Evolutionary conservation across 2,888 invertebrate genomes (phyloP), one percentile per base, ranked within the genome.

Genomic region (Trachelus tabidus): DNA sequence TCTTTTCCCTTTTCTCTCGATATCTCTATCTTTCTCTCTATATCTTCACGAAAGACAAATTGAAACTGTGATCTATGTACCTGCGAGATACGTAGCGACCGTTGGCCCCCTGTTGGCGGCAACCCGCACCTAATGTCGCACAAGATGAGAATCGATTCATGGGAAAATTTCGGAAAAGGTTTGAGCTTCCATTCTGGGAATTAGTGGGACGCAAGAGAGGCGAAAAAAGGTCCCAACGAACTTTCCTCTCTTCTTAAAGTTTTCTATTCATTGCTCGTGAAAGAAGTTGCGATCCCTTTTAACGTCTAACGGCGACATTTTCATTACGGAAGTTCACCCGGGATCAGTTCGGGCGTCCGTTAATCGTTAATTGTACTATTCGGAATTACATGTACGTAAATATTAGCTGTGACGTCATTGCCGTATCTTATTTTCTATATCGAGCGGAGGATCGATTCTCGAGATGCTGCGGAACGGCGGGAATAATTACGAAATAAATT

Each of bases 401-500:
- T 40, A 15, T 40, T 15, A 40, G 15, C 40, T 0, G 40, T 40
- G 40, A 40, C 40, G 40, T 15, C 40, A 40, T 15, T 40, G 15
- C 4, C 40, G 40, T 40, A 15, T 40, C 40, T 40, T 6, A 4
- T 40, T 40, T 40, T 40, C 1, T 40, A 40, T 40, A 15, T 40
- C 40, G 15, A 40, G 4, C 6, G 15, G 40, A 15, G 12, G 6
- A 40, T 15, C 40, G 40, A 40, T 40, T 40, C 12, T 40, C 40
- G n/a, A 71, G 12, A 71, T 33, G 40, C 69, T 31, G 68, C 74
- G 33, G 73, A 68, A 68, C 73, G 30, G 75, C 12, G 4, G 35
- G 12, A 69, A 37, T 37, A 68, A 75, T 37, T 35, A 34, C 35
- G 9, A 30, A 40, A 73, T 76, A 15, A 30, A 78, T 76, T 69